These are phyloP conservation scores for Hyperoplus immaculatus DNA, from an alignment of 2,797 vertebrate genomes.

Conservation along the genomic window DNA sequence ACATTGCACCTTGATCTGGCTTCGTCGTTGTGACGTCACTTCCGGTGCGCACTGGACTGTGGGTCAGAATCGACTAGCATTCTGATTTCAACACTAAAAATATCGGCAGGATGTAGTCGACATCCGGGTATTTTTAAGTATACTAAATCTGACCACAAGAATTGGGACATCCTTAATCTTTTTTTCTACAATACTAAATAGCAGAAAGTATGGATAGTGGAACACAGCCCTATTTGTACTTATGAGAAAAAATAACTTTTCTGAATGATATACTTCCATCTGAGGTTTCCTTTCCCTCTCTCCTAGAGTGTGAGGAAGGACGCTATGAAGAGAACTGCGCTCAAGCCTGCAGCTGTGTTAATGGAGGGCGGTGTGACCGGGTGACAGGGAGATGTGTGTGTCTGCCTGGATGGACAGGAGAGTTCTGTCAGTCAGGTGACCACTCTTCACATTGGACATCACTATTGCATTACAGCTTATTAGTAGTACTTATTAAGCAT, in stretches of 20 bases:
- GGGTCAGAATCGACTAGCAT: too few relatives aligned
- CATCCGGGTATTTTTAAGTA: too few relatives aligned
- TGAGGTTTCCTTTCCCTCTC: conserved; percentile 17
- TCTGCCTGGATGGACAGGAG: conserved; percentile 72
- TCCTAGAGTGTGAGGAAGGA: conserved; percentile 72
- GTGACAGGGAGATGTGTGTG: conserved; percentile 70
- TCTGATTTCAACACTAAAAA: too few relatives aligned
- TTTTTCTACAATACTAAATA: too few relatives aligned
- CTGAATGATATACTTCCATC: neutral
- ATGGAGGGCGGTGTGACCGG: conserved; percentile 70
- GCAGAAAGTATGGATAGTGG: too few relatives aligned
- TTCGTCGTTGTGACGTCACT: too few relatives aligned
- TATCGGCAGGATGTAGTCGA: too few relatives aligned
- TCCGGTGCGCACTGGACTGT: too few relatives aligned
- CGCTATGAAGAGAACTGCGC: conserved; percentile 65
- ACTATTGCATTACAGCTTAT: neutral
- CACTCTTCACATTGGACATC: neutral
- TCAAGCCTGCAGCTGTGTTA: conserved; percentile 67
- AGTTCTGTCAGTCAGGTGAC: conserved; percentile 76
- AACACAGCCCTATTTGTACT: neutral
- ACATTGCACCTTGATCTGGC: too few relatives aligned
- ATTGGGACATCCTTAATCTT: too few relatives aligned
- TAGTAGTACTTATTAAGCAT: neutral
- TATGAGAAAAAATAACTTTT: neutral
- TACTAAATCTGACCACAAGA: too few relatives aligned